Percentiles rank a stretch among this genome's conserved stretches.
phyloP scores from a whole-genome alignment of 2,113 vertebrate genomes.

The Pygoscelis antarcticus region DNA sequence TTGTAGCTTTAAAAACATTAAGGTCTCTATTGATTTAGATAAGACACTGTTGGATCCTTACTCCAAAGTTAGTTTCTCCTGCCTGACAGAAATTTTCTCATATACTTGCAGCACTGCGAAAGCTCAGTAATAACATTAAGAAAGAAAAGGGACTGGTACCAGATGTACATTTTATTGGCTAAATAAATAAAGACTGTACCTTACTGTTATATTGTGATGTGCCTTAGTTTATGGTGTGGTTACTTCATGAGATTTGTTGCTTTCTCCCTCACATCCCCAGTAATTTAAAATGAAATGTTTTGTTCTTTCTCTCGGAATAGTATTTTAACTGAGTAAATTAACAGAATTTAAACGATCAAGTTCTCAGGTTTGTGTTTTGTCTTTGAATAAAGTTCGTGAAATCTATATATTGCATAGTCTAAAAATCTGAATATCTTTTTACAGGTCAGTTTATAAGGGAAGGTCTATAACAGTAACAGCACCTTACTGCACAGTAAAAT shows the following conservation, averaged over 20 bases:
- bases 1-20: accelerated
- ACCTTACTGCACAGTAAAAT: not conserved
- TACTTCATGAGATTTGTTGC: not conserved
- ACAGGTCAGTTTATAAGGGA: not conserved
- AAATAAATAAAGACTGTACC: not conserved
- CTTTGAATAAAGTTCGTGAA: not conserved
- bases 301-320: not conserved
- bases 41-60: accelerated
- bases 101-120: accelerated
- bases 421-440: not conserved
- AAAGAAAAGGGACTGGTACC: not conserved
- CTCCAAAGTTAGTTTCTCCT: accelerated
- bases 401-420: not conserved
- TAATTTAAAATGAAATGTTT: not conserved
- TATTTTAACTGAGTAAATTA: not conserved
- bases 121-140: not conserved
- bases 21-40: accelerated
- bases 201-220: accelerated
- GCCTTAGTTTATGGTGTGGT: not conserved
- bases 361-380: not conserved
- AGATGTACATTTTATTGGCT: accelerated
- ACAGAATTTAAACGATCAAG: not conserved
- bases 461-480: not conserved
- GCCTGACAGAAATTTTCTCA: not conserved
- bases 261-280: not conserved